Percentiles rank a stretch among this genome's conserved stretches.
Evolutionary conservation across 2,888 invertebrate species (phyloP).

Genomic region (Helleia helle): DNA sequence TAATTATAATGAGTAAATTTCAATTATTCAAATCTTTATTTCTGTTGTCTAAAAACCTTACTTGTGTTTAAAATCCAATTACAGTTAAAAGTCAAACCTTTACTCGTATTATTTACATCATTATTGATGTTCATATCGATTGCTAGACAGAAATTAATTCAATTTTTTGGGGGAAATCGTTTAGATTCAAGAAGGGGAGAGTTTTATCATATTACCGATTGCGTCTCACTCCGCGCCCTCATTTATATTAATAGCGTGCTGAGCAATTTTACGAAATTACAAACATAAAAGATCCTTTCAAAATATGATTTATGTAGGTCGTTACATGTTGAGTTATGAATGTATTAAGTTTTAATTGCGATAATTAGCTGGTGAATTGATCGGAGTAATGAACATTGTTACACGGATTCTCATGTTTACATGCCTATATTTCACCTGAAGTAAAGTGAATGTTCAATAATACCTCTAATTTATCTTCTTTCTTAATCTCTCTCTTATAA

Average conservation of each 20-base stretch:
- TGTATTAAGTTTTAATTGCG: constrained; percentile 9
- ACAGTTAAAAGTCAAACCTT: background rate
- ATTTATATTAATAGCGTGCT: constrained; percentile 51
- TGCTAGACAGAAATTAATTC: constrained; percentile 60
- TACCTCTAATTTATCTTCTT: too few relatives aligned
- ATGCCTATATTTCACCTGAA: too few relatives aligned
- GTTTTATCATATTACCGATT: constrained; percentile 63
- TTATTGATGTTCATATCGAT: constrained; percentile 48
- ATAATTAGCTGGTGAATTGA: constrained; percentile 4
- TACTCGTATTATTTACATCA: constrained; percentile 21
- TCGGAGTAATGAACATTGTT: background rate
- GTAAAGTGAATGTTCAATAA: too few relatives aligned
- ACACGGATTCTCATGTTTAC: too few relatives aligned
- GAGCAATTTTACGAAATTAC: constrained; percentile 47
- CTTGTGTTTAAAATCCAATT: too few relatives aligned
- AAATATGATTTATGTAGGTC: constrained; percentile 6
- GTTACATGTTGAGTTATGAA: constrained; percentile 8
- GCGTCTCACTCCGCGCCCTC: constrained; percentile 44
- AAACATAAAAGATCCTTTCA: constrained; percentile 21
- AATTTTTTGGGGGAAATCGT: constrained; percentile 52
- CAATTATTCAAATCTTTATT: too few relatives aligned
- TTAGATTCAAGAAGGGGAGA: constrained; percentile 29
- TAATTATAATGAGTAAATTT: too few relatives aligned
- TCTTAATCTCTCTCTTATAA: too few relatives aligned
- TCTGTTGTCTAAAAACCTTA: too few relatives aligned